Percentiles rank a stretch among this genome's conserved stretches.
Conservation (phyloP, 2,797 vertebrate species). For the Polyboroides typus region DNA sequence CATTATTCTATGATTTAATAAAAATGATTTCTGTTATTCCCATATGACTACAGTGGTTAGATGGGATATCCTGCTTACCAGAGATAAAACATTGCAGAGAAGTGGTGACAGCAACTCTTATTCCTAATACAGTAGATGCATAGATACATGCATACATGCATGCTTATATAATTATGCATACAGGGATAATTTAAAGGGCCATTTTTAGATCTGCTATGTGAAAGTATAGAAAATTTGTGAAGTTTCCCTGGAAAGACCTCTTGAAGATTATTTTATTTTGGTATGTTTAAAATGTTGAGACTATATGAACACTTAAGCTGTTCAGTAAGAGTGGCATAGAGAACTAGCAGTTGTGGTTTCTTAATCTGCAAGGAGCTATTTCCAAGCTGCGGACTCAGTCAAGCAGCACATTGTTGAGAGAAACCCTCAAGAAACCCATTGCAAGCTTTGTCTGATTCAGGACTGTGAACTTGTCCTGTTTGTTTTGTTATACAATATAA, state of each 20-base stretch:
- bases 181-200: not conserved
- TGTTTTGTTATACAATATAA: not conserved
- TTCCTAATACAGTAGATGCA: not conserved
- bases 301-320: not conserved
- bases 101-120: not conserved
- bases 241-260: not conserved
- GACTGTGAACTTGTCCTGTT: not conserved
- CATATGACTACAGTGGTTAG: not conserved
- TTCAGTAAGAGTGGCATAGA: not conserved
- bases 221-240: not conserved
- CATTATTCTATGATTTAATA: not conserved
- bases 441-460: not conserved
- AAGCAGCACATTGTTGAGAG: not conserved
- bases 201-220: not conserved
- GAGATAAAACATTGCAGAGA: not conserved
- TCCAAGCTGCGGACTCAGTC: not conserved
- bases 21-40: not conserved
- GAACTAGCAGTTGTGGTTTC: not conserved
- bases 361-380: slow-evolving; percentile 21
- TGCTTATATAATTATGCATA: not conserved
- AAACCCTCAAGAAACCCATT: slow-evolving; percentile 5
- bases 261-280: not conserved
- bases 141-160: not conserved
- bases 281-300: not conserved
- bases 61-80: not conserved